A percentile compares a stretch with the other conserved stretches of the same genome.
Evolutionary conservation across 2,888 invertebrate species (phyloP).

Genomic region (Entomobrya proxima): DNA sequence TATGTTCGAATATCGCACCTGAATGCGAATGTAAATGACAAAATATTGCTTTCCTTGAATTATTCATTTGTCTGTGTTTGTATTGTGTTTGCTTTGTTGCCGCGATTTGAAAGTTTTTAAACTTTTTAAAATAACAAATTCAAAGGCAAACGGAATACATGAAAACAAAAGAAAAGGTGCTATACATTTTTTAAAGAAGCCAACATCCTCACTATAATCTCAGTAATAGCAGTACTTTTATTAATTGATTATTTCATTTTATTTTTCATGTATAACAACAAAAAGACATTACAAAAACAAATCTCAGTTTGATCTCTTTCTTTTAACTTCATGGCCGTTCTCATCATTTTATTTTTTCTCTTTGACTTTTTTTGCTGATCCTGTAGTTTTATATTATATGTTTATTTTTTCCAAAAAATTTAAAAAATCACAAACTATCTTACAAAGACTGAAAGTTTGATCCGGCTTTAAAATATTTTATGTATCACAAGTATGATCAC

Average conservation of each 20-base stretch:
- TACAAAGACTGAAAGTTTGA: background rate
- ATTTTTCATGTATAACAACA: background rate
- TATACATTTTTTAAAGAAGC: no score
- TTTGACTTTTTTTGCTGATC: background rate
- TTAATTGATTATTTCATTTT: background rate
- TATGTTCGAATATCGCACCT: background rate
- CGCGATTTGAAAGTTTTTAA: no score
- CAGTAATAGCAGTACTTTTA: no score
- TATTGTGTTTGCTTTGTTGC: background rate
- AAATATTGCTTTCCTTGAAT: background rate
- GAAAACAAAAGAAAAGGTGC: no score
- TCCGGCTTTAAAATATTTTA: conserved; percentile 16
- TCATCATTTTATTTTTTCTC: background rate
- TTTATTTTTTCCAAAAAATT: background rate
- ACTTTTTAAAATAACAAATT: no score
- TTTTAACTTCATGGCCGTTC: background rate
- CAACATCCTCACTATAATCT: no score
- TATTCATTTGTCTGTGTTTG: background rate
- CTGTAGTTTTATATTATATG: background rate
- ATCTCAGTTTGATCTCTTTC: background rate
- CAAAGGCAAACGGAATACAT: no score
- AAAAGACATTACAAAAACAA: background rate
- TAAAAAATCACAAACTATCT: background rate
- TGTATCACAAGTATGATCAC: background rate
- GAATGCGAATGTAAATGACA: conserved; percentile 41